phyloP scores from a whole-genome alignment of 2,797 vertebrate species.

The Poecilia wingei region DNA sequence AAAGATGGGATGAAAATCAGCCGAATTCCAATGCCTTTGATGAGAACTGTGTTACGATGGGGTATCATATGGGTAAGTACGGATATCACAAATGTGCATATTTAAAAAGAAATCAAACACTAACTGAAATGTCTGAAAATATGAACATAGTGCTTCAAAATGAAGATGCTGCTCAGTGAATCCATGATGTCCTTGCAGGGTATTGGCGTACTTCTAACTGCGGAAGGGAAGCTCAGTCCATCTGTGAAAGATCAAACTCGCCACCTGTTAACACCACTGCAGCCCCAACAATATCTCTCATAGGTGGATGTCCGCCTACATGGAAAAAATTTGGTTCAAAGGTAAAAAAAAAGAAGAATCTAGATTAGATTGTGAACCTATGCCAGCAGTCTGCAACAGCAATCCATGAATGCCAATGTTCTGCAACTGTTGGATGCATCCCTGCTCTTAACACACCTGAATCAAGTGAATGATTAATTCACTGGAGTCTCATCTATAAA shows the following conservation, averaged over 20 bases:
- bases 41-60: slow-evolving; percentile 68
- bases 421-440: neutral
- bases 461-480: neutral
- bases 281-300: slow-evolving; percentile 52
- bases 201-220: slow-evolving; percentile 72
- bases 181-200: slow-evolving; percentile 49
- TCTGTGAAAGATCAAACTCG: slow-evolving; percentile 64
- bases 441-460: neutral
- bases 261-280: slow-evolving; percentile 60
- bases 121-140: neutral
- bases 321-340: slow-evolving; percentile 69
- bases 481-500: no score
- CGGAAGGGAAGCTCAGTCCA: slow-evolving; percentile 54
- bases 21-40: slow-evolving; percentile 54
- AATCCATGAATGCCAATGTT: neutral
- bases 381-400: no score
- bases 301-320: slow-evolving; percentile 58
- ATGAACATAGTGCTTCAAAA: neutral
- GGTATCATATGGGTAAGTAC: slow-evolving; percentile 66
- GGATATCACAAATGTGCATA: neutral
- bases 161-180: neutral
- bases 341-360: slow-evolving; percentile 53
- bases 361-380: neutral
- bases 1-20: slow-evolving; percentile 71
- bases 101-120: neutral